Percentiles rank a stretch among this genome's conserved stretches.
Conservation (phyloP, 2,113 vertebrate genomes). For the Psilopsiagon aymara region DNA sequence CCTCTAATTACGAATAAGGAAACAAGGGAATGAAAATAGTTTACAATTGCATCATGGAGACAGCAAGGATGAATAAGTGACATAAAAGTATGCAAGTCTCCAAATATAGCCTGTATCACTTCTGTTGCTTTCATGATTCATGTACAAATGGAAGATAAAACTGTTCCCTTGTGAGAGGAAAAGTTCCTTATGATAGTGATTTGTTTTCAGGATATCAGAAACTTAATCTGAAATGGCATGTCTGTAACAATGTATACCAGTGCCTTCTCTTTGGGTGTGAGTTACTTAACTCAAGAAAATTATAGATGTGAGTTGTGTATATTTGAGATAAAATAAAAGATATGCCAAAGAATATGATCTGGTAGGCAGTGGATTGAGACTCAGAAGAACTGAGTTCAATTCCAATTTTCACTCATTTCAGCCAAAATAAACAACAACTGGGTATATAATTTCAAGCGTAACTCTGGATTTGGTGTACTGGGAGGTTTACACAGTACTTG, state of each 20-base stretch:
- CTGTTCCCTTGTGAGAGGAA: neutral
- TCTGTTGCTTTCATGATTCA: neutral
- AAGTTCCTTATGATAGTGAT: neutral
- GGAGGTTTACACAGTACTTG: neutral
- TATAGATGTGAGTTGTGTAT: neutral
- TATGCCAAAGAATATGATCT: neutral
- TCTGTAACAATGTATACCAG: neutral
- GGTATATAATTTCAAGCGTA: neutral
- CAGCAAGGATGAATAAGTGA: neutral
- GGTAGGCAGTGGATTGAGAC: neutral
- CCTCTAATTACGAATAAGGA: constrained; percentile 50
- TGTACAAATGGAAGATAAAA: constrained; percentile 29
- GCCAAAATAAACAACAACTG: neutral
- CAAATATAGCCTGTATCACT: neutral
- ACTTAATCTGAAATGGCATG: constrained; percentile 19
- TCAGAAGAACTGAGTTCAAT: neutral
- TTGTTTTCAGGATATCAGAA: constrained; percentile 11
- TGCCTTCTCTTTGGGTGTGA: neutral
- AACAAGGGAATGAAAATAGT: neutral
- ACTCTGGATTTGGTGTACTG: neutral
- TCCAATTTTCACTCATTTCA: neutral
- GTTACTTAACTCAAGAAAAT: neutral
- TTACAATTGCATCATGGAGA: neutral
- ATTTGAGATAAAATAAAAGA: neutral
- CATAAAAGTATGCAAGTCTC: neutral